A percentile compares a stretch with the other conserved stretches of the same genome.
phyloP scores from a whole-genome alignment of 2,797 vertebrate species.

The Sylvilagus floridanus region DNA sequence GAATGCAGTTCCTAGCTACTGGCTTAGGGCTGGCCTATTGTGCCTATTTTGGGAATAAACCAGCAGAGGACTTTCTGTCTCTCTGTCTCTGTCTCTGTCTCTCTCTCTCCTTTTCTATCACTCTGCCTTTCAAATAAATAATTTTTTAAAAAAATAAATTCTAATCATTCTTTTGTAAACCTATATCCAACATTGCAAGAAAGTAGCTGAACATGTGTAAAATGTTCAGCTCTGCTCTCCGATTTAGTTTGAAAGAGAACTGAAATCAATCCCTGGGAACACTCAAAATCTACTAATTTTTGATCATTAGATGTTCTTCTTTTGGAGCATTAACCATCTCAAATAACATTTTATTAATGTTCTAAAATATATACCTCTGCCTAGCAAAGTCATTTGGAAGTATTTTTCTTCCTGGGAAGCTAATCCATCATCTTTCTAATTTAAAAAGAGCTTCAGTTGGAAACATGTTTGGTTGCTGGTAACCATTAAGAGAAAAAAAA shows the following conservation, averaged over 20 bases:
- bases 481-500: neutral
- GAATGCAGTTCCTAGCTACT: no score
- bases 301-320: conserved; percentile 59
- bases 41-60: no score
- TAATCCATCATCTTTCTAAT: neutral
- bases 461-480: conserved; percentile 12
- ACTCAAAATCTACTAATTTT: conserved; percentile 66
- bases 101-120: no score
- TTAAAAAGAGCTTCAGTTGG: neutral
- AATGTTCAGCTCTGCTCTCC: neutral
- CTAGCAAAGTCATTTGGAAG: conserved; percentile 27
- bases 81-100: no score
- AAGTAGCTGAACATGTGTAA: neutral
- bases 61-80: no score
- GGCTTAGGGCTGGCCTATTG: no score
- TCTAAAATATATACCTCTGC: conserved; percentile 49
- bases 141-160: no score
- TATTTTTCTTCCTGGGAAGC: neutral
- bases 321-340: conserved; percentile 60
- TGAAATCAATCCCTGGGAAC: conserved; percentile 34
- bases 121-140: no score
- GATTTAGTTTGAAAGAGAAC: conserved; percentile 39
- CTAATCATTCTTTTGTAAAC: neutral
- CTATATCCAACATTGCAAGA: neutral
- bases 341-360: conserved; percentile 55